Evolutionary conservation across 2,113 vertebrate genomes (phyloP).

Genomic region (Esox niger): DNA sequence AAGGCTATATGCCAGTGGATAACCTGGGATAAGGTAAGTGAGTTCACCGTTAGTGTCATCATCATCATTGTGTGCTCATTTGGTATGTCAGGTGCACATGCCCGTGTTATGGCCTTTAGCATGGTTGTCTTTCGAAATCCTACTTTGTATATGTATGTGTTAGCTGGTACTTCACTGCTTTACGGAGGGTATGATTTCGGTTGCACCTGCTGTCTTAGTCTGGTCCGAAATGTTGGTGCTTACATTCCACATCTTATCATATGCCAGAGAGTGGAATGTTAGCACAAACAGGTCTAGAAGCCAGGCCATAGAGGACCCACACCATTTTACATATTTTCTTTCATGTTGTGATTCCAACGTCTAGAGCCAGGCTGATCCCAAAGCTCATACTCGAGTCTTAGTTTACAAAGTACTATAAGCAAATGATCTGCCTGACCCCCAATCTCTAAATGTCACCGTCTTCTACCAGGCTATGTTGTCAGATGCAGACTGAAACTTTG

Average conservation of each 20-base stretch:
- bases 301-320: too few species aligned
- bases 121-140: too few species aligned
- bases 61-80: neutral
- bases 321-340: neutral
- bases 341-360: neutral
- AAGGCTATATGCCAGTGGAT: constrained; percentile 81
- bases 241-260: too few species aligned
- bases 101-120: too few species aligned
- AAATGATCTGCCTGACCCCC: constrained; percentile 65
- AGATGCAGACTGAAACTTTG: neutral
- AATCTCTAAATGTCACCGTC: constrained; percentile 69
- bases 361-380: neutral
- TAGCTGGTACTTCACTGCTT: too few species aligned
- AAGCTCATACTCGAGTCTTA: neutral
- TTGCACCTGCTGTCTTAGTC: too few species aligned
- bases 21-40: constrained; percentile 84
- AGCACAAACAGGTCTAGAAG: neutral
- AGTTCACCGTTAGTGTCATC: neutral
- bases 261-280: too few species aligned
- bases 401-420: constrained; percentile 5
- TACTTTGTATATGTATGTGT: too few species aligned
- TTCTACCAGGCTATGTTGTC: constrained; percentile 30
- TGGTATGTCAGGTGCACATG: too few species aligned
- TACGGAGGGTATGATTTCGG: too few species aligned
- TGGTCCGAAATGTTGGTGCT: too few species aligned